Conservation (phyloP, 1,140 invertebrate species). For the Xylocopa sonorina region DNA sequence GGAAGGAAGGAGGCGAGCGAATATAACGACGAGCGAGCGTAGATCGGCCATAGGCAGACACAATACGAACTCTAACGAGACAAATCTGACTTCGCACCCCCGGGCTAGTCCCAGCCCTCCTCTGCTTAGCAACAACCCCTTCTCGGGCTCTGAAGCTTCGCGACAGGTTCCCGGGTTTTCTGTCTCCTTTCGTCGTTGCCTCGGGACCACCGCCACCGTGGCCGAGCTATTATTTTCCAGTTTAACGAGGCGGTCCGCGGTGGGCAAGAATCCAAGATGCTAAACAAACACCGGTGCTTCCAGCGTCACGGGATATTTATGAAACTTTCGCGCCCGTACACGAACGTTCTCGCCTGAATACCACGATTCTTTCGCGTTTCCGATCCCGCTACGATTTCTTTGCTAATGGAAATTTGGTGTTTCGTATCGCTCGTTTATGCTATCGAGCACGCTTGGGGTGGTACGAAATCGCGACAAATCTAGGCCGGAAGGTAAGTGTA, state of each 20-base stretch:
- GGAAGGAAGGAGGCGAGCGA: constrained; percentile 8
- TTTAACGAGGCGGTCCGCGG: constrained; percentile 35
- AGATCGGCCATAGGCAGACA: constrained; percentile 75
- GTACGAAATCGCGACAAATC: not conserved
- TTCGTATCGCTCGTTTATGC: too few species aligned
- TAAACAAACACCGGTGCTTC: constrained; percentile 19
- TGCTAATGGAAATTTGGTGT: not conserved
- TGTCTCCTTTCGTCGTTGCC: constrained; percentile 12
- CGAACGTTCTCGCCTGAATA: not conserved
- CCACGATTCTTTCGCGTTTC: constrained; percentile 12
- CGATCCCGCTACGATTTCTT: not conserved
- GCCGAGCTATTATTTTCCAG: constrained; percentile 32
- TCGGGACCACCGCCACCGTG: not conserved
- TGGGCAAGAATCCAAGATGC: constrained; percentile 28
- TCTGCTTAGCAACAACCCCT: constrained; percentile 37
- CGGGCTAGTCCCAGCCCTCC: constrained; percentile 55
- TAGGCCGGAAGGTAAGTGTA: not conserved
- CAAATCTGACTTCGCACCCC: constrained; percentile 80
- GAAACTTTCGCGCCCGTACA: not conserved
- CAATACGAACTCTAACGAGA: constrained; percentile 82
- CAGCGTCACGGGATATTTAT: not conserved
- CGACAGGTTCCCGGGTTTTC: constrained; percentile 21
- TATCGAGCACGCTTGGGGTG: too few species aligned
- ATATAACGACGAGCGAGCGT: constrained; percentile 62
- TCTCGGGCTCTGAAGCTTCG: constrained; percentile 8